Percentiles rank a stretch among this genome's conserved stretches.
Conservation (phyloP, 2,888 invertebrate genomes). For the Athalia circularis region DNA sequence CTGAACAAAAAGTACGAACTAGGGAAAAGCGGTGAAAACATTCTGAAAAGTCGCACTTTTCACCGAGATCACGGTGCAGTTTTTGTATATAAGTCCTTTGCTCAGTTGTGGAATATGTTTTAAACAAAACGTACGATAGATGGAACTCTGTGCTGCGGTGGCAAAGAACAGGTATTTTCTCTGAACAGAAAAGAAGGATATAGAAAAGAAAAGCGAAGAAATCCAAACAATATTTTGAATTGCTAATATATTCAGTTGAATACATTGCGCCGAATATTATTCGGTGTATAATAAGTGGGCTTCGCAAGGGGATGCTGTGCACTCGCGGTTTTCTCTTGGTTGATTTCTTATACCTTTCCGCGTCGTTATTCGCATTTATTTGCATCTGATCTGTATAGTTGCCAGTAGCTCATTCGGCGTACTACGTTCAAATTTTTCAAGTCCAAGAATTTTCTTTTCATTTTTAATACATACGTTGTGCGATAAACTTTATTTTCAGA, state of each 20-base stretch:
- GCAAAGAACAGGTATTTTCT: slow-evolving; percentile 21
- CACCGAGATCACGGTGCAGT: background rate
- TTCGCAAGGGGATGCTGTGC: slow-evolving; percentile 15
- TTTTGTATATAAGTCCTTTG: background rate
- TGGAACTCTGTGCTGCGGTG: background rate
- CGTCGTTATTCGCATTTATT: slow-evolving; percentile 43
- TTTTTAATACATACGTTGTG: too few relatives aligned
- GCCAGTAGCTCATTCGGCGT: background rate
- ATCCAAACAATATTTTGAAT: slow-evolving; percentile 60
- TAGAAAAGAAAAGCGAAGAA: slow-evolving; percentile 43
- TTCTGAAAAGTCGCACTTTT: slow-evolving; percentile 14
- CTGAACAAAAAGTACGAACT: background rate
- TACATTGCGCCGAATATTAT: slow-evolving; percentile 55
- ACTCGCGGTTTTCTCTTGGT: slow-evolving; percentile 14
- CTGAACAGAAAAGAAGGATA: slow-evolving; percentile 23
- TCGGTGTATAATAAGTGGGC: slow-evolving; percentile 60
- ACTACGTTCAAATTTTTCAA: background rate
- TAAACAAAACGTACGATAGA: slow-evolving; percentile 17
- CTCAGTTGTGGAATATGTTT: slow-evolving; percentile 12
- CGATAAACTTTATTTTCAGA: too few relatives aligned
- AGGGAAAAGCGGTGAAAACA: background rate
- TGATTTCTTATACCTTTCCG: slow-evolving; percentile 38
- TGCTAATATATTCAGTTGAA: slow-evolving; percentile 56
- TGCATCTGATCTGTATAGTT: slow-evolving; percentile 44
- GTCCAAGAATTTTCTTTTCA: background rate